Percentiles rank a stretch among this genome's conserved stretches.
These are phyloP conservation scores for Megathymus violae DNA, from an alignment of 1,140 invertebrate genomes.

Conservation along the genomic window DNA sequence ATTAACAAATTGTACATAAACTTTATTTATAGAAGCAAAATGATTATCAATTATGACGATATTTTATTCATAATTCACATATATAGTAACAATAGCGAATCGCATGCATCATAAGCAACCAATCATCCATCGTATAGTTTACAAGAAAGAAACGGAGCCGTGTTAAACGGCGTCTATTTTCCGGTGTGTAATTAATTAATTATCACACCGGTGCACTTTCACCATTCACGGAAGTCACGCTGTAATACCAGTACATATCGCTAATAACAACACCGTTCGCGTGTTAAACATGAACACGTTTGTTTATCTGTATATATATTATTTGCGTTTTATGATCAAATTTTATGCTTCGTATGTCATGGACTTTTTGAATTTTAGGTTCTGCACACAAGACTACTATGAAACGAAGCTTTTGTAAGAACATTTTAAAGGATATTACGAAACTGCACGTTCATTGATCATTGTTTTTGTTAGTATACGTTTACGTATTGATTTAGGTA, in stretches of 20 bases:
- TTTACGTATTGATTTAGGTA: too few relatives aligned
- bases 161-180: slow-evolving; percentile 13
- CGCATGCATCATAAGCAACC: slow-evolving; percentile 5
- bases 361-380: too few relatives aligned
- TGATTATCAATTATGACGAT: too few relatives aligned
- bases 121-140: slow-evolving; percentile 5
- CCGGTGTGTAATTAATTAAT: slow-evolving; percentile 10
- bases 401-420: too few relatives aligned
- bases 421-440: too few relatives aligned
- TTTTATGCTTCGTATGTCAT: slow-evolving; percentile 13
- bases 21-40: too few relatives aligned
- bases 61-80: too few relatives aligned
- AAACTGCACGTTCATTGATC: too few relatives aligned
- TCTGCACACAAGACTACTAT: too few relatives aligned
- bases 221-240: slow-evolving; percentile 12
- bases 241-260: slow-evolving; percentile 8
- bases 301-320: too few relatives aligned
- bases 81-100: slow-evolving; percentile 3
- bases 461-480: too few relatives aligned
- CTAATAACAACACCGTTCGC: slow-evolving; percentile 4
- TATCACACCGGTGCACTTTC: slow-evolving; percentile 17
- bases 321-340: background rate
- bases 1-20: too few relatives aligned
- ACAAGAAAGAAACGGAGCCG: slow-evolving; percentile 10
- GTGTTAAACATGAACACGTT: background rate